Conservation (phyloP, 92 coral and sea anemone species). For the Blastomussa wellsi region DNA sequence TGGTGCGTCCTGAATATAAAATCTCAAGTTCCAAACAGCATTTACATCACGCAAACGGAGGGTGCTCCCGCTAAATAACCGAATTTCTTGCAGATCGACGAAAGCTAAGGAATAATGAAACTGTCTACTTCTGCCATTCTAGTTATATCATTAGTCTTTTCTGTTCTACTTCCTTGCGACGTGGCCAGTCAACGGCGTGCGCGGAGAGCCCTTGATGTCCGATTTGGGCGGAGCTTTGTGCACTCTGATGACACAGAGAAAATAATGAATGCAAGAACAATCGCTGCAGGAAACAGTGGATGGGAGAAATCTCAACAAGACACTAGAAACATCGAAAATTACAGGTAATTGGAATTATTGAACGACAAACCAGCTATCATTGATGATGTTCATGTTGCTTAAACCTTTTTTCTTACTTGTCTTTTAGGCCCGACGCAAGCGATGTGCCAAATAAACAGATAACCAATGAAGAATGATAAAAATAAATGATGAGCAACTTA, state of each 20-base stretch:
- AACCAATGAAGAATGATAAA: not conserved
- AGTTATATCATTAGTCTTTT: not conserved
- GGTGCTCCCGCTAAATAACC: not conserved
- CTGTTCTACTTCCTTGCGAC: not conserved
- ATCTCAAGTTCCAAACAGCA: no score
- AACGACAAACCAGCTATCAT: no score
- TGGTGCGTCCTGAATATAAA: no score
- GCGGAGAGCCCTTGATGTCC: not conserved
- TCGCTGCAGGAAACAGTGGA: not conserved
- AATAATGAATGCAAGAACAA: not conserved
- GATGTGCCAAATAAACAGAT: slow-evolving; percentile 5
- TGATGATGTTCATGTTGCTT: no score
- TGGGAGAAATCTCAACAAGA: not conserved
- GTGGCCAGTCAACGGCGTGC: no score
- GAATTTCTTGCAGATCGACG: slow-evolving; percentile 10
- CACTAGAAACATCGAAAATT: not conserved
- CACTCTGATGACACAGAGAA: not conserved
- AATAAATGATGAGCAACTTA: not conserved
- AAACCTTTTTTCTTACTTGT: not conserved
- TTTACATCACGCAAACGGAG: no score
- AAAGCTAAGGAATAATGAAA: slow-evolving; percentile 7
- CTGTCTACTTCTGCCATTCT: not conserved
- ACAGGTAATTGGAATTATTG: not conserved
- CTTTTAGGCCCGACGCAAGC: not conserved
- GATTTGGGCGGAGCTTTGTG: slow-evolving; percentile 9